A percentile compares a stretch with the other conserved stretches of the same genome.
These are phyloP conservation scores for Pammene fasciana DNA, from an alignment of 2,888 invertebrate genomes.

Conservation along the genomic window DNA sequence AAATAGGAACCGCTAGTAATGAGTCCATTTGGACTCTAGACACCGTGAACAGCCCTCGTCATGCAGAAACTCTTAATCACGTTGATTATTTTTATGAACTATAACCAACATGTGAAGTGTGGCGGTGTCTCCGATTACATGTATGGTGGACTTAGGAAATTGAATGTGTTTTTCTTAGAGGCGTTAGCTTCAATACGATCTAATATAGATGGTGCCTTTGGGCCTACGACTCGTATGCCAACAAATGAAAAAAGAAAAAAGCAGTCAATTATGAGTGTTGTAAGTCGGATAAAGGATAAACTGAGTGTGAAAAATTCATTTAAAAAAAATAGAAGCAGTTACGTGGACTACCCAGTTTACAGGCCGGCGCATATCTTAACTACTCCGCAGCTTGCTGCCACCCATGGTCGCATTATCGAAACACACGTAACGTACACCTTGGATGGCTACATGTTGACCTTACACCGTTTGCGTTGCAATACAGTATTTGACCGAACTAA, in stretches of 20 bases:
- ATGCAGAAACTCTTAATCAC: constrained; percentile 47
- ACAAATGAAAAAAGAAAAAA: background rate
- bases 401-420: constrained; percentile 63
- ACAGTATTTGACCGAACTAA: constrained; percentile 15
- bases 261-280: background rate
- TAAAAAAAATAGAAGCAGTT: too few relatives aligned
- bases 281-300: background rate
- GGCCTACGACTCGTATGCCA: too few relatives aligned
- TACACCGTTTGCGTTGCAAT: constrained; percentile 57
- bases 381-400: constrained; percentile 59
- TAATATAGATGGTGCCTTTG: background rate
- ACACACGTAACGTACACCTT: constrained; percentile 61
- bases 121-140: constrained; percentile 49
- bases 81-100: constrained; percentile 43
- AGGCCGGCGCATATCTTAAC: constrained; percentile 47
- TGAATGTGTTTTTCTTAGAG: background rate
- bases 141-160: background rate
- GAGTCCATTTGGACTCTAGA: constrained; percentile 4
- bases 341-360: background rate
- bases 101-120: constrained; percentile 50
- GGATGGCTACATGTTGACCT: constrained; percentile 67
- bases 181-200: background rate
- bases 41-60: constrained; percentile 17
- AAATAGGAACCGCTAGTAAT: background rate
- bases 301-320: background rate